Percentiles rank a stretch among this genome's conserved stretches.
Evolutionary conservation across 2,888 invertebrate genomes (phyloP).

Genomic region (Lithophane semibrunnea): DNA sequence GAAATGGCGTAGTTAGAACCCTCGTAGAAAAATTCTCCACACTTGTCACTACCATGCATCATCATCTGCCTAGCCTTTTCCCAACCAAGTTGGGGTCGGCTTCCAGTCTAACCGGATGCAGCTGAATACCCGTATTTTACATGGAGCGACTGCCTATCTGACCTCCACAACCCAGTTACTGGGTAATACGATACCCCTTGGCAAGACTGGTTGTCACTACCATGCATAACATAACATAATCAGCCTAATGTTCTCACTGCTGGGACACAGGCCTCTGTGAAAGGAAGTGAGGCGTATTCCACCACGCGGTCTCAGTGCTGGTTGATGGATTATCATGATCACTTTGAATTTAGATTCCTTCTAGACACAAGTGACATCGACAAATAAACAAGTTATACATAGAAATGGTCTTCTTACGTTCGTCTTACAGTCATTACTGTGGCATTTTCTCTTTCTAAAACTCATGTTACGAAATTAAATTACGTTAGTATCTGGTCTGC

Average conservation of each 20-base stretch:
- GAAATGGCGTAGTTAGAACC: conserved; percentile 39
- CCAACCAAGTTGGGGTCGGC: no score
- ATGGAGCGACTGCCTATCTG: no score
- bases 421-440: no score
- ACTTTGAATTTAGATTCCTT: not conserved
- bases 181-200: no score
- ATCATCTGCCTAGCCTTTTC: not conserved
- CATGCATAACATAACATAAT: not conserved
- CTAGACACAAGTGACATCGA: not conserved
- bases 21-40: not conserved
- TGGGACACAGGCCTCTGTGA: not conserved
- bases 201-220: not conserved
- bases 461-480: no score
- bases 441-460: no score
- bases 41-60: not conserved
- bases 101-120: no score
- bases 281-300: not conserved
- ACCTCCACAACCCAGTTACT: no score
- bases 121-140: no score
- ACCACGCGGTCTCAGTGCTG: not conserved
- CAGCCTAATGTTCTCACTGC: not conserved
- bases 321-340: not conserved
- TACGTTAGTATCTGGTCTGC: no score
- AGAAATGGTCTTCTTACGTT: no score
- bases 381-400: no score